Conservation (phyloP, 2,888 invertebrate genomes). For the Acrobasis suavella region DNA sequence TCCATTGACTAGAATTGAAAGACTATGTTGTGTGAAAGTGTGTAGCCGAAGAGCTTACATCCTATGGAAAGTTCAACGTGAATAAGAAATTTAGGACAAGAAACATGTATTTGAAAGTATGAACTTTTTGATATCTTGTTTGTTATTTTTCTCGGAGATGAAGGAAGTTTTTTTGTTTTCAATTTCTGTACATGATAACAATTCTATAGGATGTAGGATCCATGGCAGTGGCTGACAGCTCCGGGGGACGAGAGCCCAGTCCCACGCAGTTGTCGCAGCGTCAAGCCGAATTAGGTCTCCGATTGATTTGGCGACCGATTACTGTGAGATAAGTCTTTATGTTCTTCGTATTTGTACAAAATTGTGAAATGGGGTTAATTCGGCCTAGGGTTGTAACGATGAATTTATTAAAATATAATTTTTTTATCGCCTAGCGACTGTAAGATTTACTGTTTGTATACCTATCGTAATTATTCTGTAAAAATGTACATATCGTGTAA, state of each 20-base stretch:
- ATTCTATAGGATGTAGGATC: background rate
- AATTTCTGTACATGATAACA: background rate
- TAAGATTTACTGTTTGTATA: constrained; percentile 67
- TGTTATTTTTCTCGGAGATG: too few relatives aligned
- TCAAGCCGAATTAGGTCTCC: constrained; percentile 27
- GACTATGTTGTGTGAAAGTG: constrained; percentile 22
- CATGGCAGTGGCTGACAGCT: constrained; percentile 28
- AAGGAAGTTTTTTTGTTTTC: background rate
- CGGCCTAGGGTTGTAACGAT: constrained; percentile 71
- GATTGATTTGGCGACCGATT: constrained; percentile 11
- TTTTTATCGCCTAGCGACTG: constrained; percentile 69
- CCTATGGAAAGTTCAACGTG: background rate
- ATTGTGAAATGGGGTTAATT: constrained; percentile 45
- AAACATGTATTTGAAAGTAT: background rate
- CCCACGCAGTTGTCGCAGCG: constrained; percentile 43
- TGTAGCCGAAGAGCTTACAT: constrained; percentile 3
- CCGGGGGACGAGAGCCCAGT: constrained; percentile 62
- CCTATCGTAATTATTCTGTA: constrained; percentile 55
- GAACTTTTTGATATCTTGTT: too few relatives aligned
- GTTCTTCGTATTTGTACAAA: constrained; percentile 40
- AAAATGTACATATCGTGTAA: constrained; percentile 81
- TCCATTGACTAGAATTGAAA: constrained; percentile 58
- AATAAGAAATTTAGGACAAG: background rate
- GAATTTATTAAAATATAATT: constrained; percentile 76
- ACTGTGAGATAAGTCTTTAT: constrained; percentile 16